Conservation (phyloP, 1,140 invertebrate genomes). For the Scaptomyza pallida region DNA sequence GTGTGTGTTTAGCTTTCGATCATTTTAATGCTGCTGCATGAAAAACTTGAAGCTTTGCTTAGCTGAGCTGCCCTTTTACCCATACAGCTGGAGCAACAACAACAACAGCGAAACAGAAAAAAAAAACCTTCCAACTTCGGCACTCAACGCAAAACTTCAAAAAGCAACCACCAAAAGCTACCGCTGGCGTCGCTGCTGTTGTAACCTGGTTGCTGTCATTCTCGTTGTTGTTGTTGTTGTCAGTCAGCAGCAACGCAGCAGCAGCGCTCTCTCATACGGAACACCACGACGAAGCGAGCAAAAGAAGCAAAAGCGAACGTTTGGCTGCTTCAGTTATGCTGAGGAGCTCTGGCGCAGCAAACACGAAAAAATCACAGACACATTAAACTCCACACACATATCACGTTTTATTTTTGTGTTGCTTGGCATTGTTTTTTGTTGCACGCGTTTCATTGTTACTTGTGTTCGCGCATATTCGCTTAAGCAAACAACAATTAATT, state of each 20-base stretch:
- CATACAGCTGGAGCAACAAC: conserved; percentile 17
- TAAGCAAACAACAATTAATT: conserved; percentile 10
- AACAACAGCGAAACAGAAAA: too few species aligned
- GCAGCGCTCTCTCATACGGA: conserved; percentile 26
- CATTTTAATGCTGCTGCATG: conserved; percentile 25
- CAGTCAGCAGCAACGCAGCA: conserved; percentile 1
- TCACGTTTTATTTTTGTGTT: conserved; percentile 50
- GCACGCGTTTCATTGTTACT: conserved; percentile 51
- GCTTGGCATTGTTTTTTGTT: conserved; percentile 54
- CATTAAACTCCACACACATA: conserved; percentile 18
- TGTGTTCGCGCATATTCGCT: conserved; percentile 1
- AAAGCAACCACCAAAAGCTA: conserved; percentile 74
- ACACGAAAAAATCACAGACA: conserved; percentile 67
- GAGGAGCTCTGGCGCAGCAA: conserved; percentile 77
- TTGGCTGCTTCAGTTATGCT: conserved; percentile 76
- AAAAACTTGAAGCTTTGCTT: conserved; percentile 50
- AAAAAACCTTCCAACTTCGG: conserved; percentile 51
- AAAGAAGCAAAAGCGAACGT: conserved; percentile 52
- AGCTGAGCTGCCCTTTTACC: conserved; percentile 51
- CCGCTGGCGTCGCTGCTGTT: conserved; percentile 19
- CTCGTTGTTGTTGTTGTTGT: conserved; percentile 38
- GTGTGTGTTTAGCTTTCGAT: conserved; percentile 29
- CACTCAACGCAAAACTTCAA: conserved; percentile 56
- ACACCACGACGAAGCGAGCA: too few species aligned
- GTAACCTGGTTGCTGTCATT: conserved; percentile 11